These are phyloP conservation scores for Coturnix japonica DNA, from an alignment of 2,113 vertebrate genomes.

Conservation along the genomic window DNA sequence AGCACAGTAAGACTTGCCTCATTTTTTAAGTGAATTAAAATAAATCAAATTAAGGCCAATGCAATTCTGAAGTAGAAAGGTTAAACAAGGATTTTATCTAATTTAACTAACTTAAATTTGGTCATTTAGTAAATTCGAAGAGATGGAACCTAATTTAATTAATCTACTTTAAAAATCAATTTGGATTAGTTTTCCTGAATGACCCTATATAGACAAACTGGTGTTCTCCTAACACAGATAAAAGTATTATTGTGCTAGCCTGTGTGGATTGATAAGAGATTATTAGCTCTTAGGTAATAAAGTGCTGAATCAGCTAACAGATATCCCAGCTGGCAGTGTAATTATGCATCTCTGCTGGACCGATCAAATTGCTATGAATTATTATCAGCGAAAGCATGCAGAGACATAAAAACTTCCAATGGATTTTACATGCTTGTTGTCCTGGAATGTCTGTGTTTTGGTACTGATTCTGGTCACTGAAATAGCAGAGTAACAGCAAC, in stretches of 20 bases:
- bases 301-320: slow-evolving; percentile 17
- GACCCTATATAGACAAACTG: background rate
- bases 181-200: slow-evolving; percentile 54
- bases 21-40: slow-evolving; percentile 32
- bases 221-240: background rate
- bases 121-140: background rate
- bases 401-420: background rate
- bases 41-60: slow-evolving; percentile 18
- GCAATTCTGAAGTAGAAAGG: slow-evolving; percentile 26
- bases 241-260: slow-evolving; percentile 23
- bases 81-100: slow-evolving; percentile 54
- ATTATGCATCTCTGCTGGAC: background rate
- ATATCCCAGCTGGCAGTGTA: background rate
- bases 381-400: background rate
- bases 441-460: background rate
- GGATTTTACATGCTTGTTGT: background rate
- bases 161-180: slow-evolving; percentile 65
- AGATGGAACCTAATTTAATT: slow-evolving; percentile 43
- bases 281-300: slow-evolving; percentile 38
- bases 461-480: background rate
- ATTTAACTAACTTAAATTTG: slow-evolving; percentile 48
- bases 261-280: background rate
- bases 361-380: background rate
- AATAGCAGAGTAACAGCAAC: background rate
- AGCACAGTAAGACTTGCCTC: background rate